Base-by-base conservation (phyloP, 2,797 vertebrate species). In the Spinibarbus caldwelli region DNA sequence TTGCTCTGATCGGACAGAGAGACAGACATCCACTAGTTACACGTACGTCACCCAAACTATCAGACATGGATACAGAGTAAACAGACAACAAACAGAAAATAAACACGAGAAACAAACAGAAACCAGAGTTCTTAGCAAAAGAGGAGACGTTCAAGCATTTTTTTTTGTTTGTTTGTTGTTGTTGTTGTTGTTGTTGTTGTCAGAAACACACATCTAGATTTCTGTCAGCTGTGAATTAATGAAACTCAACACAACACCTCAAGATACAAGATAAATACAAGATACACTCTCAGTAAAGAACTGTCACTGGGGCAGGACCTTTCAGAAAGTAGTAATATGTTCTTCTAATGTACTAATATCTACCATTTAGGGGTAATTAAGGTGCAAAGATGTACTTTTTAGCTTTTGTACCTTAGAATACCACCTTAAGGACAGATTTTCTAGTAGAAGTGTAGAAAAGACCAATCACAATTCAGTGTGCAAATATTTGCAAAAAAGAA, bases 21-120 rank as follows among this genome's bases (percentile, higher is more conserved):
- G 78, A 59, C 47, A 49, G 49, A 49, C 19, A 70, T 57, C 77
- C 52, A 70, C 78, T 76, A 81, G 78, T 82, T 57, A 78, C 82
- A 23, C 21, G 49, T 57, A 17, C 64, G 49, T 78, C n/a, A 84
- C 36, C 10, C 73, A 21, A 26, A 52, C 49, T 72, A 38, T 57
- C 45, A 71, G 43, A 72, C 62, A 86, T 66, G 81, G 81, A 85
- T 26, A 80, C 15, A 43, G 41, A 80, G 31, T 70, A 29, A n/a
- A 73, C 78, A 80, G 2, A 19, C 64, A 66, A 34, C 75, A 49
- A 23, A 59, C 68, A 41, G 34, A 31, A 38, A 43, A 43, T 34
- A 34, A 70, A 19, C n/a, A 41, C 15, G 23, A 47, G 11, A 23
- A 70, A 59, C 26, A 3, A 59, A 82, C 68, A 23, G 3, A 57